Conservation (phyloP, 2,113 vertebrate species). For the Brachypodius melanocephalos region DNA sequence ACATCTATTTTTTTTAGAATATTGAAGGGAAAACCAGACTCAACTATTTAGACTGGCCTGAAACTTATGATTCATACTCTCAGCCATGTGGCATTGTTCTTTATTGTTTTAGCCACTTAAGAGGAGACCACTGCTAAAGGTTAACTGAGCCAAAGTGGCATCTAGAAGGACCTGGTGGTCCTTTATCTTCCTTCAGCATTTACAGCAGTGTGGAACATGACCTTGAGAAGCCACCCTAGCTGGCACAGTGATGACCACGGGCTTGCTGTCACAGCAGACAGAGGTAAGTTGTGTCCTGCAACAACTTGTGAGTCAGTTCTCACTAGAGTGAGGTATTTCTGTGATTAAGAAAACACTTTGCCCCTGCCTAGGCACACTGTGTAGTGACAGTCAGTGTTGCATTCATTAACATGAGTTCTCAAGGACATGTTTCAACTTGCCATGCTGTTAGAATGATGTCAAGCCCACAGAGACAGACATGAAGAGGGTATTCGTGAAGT, state of each 20-base stretch:
- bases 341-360: background rate
- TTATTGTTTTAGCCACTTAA: slow-evolving; percentile 47
- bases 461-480: slow-evolving; percentile 24
- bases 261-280: background rate
- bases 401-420: slow-evolving; percentile 38
- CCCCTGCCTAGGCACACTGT: background rate
- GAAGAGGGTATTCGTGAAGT: background rate
- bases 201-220: slow-evolving; percentile 1
- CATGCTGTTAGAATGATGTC: slow-evolving; percentile 8
- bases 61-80: slow-evolving; percentile 36
- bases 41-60: background rate
- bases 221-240: background rate
- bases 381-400: background rate
- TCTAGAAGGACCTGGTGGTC: background rate
- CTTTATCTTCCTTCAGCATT: slow-evolving; percentile 42
- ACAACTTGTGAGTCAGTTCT: slow-evolving; percentile 20
- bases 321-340: background rate
- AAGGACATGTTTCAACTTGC: slow-evolving; percentile 55
- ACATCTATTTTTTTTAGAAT: background rate
- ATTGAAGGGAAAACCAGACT: background rate
- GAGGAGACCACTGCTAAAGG: slow-evolving; percentile 30
- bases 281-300: background rate
- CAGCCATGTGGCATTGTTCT: background rate
- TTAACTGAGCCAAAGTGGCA: slow-evolving; percentile 43
- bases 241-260: background rate